Evolutionary conservation across 37 sponge, comb jelly and placozoan genomes (phyloP).

Genomic region (Hormiphora californensis): DNA sequence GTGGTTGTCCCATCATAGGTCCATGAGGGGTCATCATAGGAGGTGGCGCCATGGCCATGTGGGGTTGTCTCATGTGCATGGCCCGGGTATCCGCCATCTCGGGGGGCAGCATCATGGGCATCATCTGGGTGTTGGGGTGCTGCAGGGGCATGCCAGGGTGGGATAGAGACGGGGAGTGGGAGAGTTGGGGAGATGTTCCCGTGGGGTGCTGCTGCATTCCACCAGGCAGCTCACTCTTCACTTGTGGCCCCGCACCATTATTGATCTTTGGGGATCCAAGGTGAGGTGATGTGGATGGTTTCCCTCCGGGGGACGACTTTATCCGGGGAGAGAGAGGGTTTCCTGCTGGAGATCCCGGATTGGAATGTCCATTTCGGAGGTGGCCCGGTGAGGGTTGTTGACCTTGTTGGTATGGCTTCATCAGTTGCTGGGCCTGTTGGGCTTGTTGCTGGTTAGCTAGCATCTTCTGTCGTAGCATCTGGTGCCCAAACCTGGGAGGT

Average conservation of each 20-base stretch:
- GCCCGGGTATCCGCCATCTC: background rate
- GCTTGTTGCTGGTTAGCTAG: background rate
- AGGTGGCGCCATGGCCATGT: background rate
- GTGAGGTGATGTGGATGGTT: too few relatives aligned
- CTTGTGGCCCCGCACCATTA: too few relatives aligned
- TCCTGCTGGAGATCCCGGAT: too few relatives aligned
- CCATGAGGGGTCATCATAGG: background rate
- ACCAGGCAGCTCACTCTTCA: too few relatives aligned
- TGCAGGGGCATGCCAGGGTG: background rate
- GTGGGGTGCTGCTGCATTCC: too few relatives aligned
- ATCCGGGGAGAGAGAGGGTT: too few relatives aligned
- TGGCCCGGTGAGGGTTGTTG: background rate
- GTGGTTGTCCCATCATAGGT: conserved; percentile 13
- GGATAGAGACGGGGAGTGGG: too few relatives aligned
- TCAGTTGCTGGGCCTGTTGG: background rate
- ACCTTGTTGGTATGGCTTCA: conserved; percentile 5
- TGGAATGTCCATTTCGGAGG: conserved; percentile 28
- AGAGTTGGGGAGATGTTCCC: too few relatives aligned
- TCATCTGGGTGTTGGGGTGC: background rate
- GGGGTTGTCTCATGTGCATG: conserved; percentile 27
- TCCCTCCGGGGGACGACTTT: too few relatives aligned
- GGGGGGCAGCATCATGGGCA: background rate
- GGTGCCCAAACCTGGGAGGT: conserved; percentile 27
- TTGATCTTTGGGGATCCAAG: too few relatives aligned
- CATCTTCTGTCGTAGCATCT: conserved; percentile 50